Base-by-base conservation (phyloP, 2,797 vertebrate genomes). In the Acrossocheilus wenchowensis region DNA sequence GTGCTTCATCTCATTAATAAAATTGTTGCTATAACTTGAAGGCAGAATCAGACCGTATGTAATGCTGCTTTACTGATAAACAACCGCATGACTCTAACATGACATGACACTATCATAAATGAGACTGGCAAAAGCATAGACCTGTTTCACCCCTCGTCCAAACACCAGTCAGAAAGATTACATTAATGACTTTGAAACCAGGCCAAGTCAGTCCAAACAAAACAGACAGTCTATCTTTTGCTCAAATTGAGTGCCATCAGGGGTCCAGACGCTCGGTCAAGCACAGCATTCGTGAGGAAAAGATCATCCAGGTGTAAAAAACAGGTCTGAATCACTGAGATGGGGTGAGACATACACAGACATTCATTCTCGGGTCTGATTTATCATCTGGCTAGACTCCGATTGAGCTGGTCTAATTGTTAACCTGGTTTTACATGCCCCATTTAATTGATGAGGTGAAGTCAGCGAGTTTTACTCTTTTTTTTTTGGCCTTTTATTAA, bases 161-260 rank as follows among this genome's bases (percentile, higher is more conserved):
- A 78, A 77, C 74, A 36, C 71, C 79, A 87, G 66, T 79, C 26
- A 30, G 23, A 82, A 86, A 48, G 72, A 89, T 91, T 90, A 89
- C 78, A 83, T 89, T 88, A 91, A 91, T 88, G 88, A 86, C 87
- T 88, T 41, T 85, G 88, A 92, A 88, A 91, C 87, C 89, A 90
- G 82, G 86, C 90, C 90, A 90, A 86, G 89, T 89, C 91, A 90
- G 92, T 79, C 93, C 92, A 91, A 92, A 94, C 93, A 93, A 93
- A 94, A 93, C 91, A 90, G 94, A 92, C 94, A 94, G 93, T 95
- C 92, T 90, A 91, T 81, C 83, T 79, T 78, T 89, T 80, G 91
- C 91, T 91, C 90, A 89, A 94, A 94, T 95, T 95, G 93, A 81
- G 83, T 91, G 94, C 92, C 94, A 90, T 92, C 93, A 81, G 94